phyloP scores from a whole-genome alignment of 2,888 invertebrate species.

The Celastrina argiolus region DNA sequence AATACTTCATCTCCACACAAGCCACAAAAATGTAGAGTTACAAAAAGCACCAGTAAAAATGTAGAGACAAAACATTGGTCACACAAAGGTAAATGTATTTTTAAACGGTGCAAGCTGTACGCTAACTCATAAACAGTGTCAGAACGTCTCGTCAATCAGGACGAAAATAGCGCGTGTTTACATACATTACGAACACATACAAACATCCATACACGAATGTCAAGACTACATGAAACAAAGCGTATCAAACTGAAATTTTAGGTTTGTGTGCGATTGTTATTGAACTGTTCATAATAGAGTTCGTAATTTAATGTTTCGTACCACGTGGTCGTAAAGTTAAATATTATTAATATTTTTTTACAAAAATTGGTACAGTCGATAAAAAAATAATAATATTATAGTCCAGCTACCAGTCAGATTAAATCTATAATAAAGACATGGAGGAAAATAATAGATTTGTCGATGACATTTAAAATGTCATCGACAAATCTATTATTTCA shows the following conservation, averaged over 20 bases:
- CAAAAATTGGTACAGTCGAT: no score
- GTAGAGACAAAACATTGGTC: background rate
- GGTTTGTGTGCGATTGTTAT: background rate
- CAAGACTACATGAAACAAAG: constrained; percentile 36
- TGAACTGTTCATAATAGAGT: no score
- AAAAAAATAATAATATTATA: no score
- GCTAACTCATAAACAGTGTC: constrained; percentile 48
- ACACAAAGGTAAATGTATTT: constrained; percentile 10
- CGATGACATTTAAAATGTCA: no score
- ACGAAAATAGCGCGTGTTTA: constrained; percentile 55
- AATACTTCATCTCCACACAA: no score
- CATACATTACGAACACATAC: background rate
- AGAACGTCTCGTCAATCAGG: constrained; percentile 50
- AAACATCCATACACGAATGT: constrained; percentile 44
- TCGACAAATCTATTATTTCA: no score
- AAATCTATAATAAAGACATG: no score
- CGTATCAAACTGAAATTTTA: constrained; percentile 11
- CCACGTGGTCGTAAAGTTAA: no score
- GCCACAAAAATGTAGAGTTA: background rate
- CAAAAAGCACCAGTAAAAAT: background rate
- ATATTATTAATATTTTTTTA: no score
- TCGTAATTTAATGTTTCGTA: no score
- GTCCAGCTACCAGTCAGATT: no score
- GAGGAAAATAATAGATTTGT: no score
- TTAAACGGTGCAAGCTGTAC: constrained; percentile 31